Base-by-base conservation (phyloP, 2,888 invertebrate genomes). In the Drosophila borborema region DNA sequence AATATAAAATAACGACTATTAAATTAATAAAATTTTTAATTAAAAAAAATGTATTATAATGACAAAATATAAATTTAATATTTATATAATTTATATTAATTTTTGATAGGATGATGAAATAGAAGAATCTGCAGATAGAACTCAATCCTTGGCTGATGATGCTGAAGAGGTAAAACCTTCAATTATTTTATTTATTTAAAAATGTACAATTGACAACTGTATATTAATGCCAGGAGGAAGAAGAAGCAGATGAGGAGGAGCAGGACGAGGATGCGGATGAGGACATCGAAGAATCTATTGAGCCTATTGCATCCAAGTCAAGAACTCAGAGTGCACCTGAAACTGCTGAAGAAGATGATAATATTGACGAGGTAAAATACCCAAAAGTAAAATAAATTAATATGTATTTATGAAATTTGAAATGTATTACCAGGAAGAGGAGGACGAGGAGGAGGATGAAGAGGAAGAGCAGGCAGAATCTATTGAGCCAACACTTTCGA, bases 241-340 rank as follows among this genome's bases (percentile, higher is more conserved):
- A 64, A 2, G 64, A 63, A 6, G 63, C n/a, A 1, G 53, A 20
- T 3, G 65, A 69, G 2, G 59, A 81, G 5, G 86, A 81, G 9
- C 59, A 67, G 3, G 59, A 81, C 6, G 86, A 81, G 12, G 82
- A 73, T 1, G 69, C 20, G 8, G 76, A 78, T 8, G 75, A 90
- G 40, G 90, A 91, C n/a, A 82, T 91, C 3, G 89, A 91, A 18
- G 90, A 89, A 58, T 92, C 92, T 18, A 67, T 82, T 34, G 86
- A 86, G 14, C 73, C 74, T 9, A 40, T 62, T 0, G 58, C 64
- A 18, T 68, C 80, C 3, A 73, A 78, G 61, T 76, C 78, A 5
- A 66, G 60, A 54, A 48, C 76, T 28, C 70, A 89, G 55, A 85
- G 78, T 63, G 59, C 62, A 6, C 72, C 74, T 0, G 63, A 62